Base-by-base conservation (phyloP, 2,888 invertebrate species). In the Latrodectus elegans region DNA sequence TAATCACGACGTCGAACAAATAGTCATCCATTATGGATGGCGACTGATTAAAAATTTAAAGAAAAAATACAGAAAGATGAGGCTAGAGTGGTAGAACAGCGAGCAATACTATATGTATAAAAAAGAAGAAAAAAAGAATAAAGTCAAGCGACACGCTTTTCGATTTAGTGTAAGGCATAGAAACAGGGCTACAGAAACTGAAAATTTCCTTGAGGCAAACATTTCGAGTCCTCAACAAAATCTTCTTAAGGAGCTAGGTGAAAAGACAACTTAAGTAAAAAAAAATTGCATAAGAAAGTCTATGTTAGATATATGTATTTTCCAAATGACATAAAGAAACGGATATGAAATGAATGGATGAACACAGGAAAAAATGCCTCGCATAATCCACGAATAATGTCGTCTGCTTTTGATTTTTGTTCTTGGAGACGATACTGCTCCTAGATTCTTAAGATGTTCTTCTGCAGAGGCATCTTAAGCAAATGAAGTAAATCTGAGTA, bases 11-110 rank as follows among this genome's bases (percentile, higher is more conserved):
- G 79, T 15, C 78, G 78, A 74, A 75, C 79, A 88, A 88, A 88
- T 52, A 83, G 74, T 74, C 83, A 88, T 88, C 82, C 88, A 88
- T 88, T 74, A 88, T 88, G 88, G 82, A 88, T 88, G 88, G 88
- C 83, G 78, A 88, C 88, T 88, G 82, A 88, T 88, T 88, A 88
- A 88, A 88, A 88, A 83, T 88, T 86, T 86, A 86, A 75, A 74
- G 74, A 72, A 81, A 81, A 81, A 81, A 73, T 74, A 26, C 11
- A 51, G 22, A 60, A 60, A 60, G 55, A 74, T 51, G 65, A 22
- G 52, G 60, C 72, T 64, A 52, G 53, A 73, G 71, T 85, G 53
- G 73, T 15, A 73, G 17, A n/a, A 71, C 65, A 81, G 71, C 55
- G 77, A 67, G 77, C 51, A 75, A 76, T 70, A 75, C 65, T 76